Evolutionary conservation across 1,140 invertebrate genomes (phyloP).

Genomic region (Conopomorpha cramerella): DNA sequence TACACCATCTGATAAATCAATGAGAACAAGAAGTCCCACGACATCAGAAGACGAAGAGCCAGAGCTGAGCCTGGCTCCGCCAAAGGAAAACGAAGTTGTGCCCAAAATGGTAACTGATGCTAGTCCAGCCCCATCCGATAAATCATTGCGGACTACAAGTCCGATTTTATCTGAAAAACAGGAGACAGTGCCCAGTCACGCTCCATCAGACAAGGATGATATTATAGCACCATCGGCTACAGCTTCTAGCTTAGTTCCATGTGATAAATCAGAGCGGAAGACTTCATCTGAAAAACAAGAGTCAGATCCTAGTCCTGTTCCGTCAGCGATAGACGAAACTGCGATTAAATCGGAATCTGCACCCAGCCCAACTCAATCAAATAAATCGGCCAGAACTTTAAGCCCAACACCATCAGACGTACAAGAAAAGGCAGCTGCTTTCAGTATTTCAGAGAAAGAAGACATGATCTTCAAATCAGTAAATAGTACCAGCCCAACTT

Average conservation of each 20-base stretch:
- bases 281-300: too few species aligned
- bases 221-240: not conserved
- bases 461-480: constrained; percentile 2
- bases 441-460: not conserved
- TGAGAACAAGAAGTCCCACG: not conserved
- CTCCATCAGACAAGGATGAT: not conserved
- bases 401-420: not conserved
- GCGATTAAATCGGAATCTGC: not conserved
- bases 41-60: not conserved
- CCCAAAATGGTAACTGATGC: not conserved
- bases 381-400: not conserved
- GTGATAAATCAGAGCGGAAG: too few species aligned
- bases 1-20: constrained; percentile 1
- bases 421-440: not conserved
- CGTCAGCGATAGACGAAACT: not conserved
- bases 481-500: constrained; percentile 3
- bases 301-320: not conserved
- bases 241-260: not conserved
- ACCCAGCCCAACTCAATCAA: not conserved
- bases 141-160: not conserved
- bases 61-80: not conserved
- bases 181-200: not conserved
- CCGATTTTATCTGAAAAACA: not conserved
- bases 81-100: not conserved
- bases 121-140: constrained; percentile 1